Evolutionary conservation across 1,140 invertebrate genomes (phyloP).

Genomic region (Neodiprion lecontei): DNA sequence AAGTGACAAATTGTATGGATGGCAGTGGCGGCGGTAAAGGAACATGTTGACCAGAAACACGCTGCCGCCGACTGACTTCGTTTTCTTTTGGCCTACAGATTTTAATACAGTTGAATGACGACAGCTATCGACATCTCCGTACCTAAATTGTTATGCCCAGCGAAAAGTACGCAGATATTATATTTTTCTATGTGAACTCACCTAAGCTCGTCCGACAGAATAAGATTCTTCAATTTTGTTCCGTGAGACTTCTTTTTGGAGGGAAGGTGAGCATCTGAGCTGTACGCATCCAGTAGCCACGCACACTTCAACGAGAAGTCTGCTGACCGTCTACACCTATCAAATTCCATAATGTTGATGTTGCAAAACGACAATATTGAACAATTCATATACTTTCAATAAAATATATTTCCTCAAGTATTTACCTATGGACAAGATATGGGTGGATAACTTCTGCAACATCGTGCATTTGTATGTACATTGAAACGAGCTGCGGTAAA

Average conservation of each 20-base stretch:
- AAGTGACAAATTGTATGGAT: conserved; percentile 52
- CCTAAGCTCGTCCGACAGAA: conserved; percentile 86
- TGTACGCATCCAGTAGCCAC: conserved; percentile 95
- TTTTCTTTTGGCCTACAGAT: conserved; percentile 58
- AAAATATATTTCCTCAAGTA: conserved; percentile 21
- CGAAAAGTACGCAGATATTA: neutral
- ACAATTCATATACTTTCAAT: conserved; percentile 10
- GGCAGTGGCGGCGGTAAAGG: conserved; percentile 49
- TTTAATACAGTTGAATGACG: neutral
- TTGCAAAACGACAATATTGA: conserved; percentile 24
- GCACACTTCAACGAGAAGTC: conserved; percentile 96
- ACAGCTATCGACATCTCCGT: neutral
- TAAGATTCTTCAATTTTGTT: conserved; percentile 86
- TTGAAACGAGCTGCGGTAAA: conserved; percentile 95
- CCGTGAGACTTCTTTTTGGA: conserved; percentile 86
- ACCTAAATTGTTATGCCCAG: neutral
- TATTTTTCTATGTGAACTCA: conserved; percentile 43
- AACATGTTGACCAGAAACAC: conserved; percentile 49
- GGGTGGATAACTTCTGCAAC: conserved; percentile 93
- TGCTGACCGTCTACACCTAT: conserved; percentile 88
- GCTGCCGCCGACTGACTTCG: conserved; percentile 49
- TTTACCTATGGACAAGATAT: conserved; percentile 90
- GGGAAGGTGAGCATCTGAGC: conserved; percentile 76
- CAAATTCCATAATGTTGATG: conserved; percentile 36
- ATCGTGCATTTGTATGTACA: conserved; percentile 98